Base-by-base conservation (phyloP, 2,113 vertebrate genomes). In the Nettapus auritus region DNA sequence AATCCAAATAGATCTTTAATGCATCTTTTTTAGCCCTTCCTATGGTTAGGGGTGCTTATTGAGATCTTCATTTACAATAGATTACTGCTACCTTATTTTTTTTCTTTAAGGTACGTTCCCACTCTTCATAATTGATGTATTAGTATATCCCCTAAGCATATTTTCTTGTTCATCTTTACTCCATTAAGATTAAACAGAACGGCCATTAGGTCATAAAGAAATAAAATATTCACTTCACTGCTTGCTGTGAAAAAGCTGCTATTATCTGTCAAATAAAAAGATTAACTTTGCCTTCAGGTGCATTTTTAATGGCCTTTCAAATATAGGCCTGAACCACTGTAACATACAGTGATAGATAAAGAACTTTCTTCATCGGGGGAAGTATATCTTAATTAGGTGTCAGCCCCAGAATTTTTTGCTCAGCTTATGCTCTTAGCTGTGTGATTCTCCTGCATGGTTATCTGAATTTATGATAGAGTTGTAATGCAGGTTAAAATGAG, bases 161-260 rank as follows among this genome's bases (percentile, higher is more conserved):
- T 97, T 96, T 95, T 93, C 81, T 90, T 90, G 68, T 86, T 93
- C 74, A 1, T 93, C 89, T 96, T 89, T 90, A 83, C 89, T 81
- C 74, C 91, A 93, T 96, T 96, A 94, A 93, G 77, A 87, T 97
- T 94, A 96, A 96, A 60, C 87, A 94, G 89, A 94, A 88, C 36
- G 87, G 95, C 94, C 95, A 96, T 97, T 96, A 94, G 87, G 96
- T 97, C 90, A 94, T 94, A 90, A 96, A 94, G 92, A 96, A 96
- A 86, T 93, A 95, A 95, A 96, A 97, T 89, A 94, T 86, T 94
- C 94, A 82, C 89, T 97, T 90, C 15, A 9, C 77, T 83, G 74
- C 90, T 93, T 86, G 60, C 46, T 93, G 82, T 38, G 90, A 86
- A 96, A 94, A 95, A 67, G 77, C 91, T 90, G 60, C 83, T 94